Evolutionary conservation across 2,888 invertebrate species (phyloP), one percentile per base, ranked within the genome.

Genomic region (Oscheius sp.): DNA sequence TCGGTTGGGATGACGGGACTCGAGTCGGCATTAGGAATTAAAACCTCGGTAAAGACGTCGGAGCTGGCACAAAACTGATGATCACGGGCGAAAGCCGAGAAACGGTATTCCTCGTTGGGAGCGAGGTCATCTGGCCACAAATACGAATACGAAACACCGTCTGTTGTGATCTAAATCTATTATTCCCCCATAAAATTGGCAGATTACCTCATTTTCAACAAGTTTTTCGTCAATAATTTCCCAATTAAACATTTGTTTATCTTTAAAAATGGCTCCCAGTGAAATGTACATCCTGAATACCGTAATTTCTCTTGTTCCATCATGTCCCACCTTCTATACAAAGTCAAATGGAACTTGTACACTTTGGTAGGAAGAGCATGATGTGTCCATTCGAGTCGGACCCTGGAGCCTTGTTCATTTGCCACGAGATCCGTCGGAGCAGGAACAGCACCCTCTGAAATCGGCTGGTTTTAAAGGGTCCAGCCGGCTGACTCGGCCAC

Each of bases 1-100:
- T 29, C 41, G 2, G n/a, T 29, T 13, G 53, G 64, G 29, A 71
- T 49, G 43, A 27, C 23, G 1, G 53, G 56, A n/a, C 35, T 45
- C 43, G 61, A 35, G 41, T 46, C 45, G 13, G 23, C 13, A 23
- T 21, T 56, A 1, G 69, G 56, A 0, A 81, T 64, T 41, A 74
- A 75, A 73, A 83, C 78, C 1, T 73, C n/a, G 13, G 75, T 49
- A 13, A 69, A 56, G 1, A 69, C 69, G 43, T 83, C 82, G 23
- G 69, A 52, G 27, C 76, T 78, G 23, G 80, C 77, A 63, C 81
- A 81, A 59, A 75, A 83, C 25, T 75, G 79, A 13, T 77, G 76
- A 35, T 80, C 80, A 2, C 76, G 69, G 7, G 76, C 79, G 69
- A 83, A 83, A 18, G 82, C 63, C 1, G 74, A 69, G 1, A 82